These are phyloP conservation scores for Camptogramma bilineatum DNA, from an alignment of 2,888 invertebrate species.

Conservation along the genomic window DNA sequence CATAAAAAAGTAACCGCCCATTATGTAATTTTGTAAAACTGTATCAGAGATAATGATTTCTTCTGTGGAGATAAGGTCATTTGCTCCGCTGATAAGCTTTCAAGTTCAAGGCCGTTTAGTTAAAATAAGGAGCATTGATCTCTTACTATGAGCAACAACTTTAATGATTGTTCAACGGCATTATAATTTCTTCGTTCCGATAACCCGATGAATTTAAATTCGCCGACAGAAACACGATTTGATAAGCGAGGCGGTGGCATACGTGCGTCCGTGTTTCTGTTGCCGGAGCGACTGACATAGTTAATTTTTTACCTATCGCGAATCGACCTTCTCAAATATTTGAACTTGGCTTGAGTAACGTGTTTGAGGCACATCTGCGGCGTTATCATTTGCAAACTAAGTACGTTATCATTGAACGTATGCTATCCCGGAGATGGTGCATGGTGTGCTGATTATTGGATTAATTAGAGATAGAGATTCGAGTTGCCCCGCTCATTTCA, in stretches of 20 bases:
- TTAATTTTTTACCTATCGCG: slow-evolving; percentile 59
- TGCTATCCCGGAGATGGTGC: slow-evolving; percentile 1
- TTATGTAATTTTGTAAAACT: slow-evolving; percentile 38
- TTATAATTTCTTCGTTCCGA: slow-evolving; percentile 42
- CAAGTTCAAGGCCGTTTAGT: slow-evolving; percentile 42
- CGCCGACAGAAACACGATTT: slow-evolving; percentile 42
- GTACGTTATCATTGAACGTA: slow-evolving; percentile 50
- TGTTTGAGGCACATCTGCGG: slow-evolving; percentile 48
- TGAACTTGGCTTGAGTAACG: slow-evolving; percentile 65
- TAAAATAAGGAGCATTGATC: slow-evolving; percentile 47
- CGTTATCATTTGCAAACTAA: slow-evolving; percentile 52
- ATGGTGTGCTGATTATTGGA: background rate
- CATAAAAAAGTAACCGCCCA: slow-evolving; percentile 33
- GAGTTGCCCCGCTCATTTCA: background rate
- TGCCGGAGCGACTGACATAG: slow-evolving; percentile 62
- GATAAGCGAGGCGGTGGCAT: slow-evolving; percentile 46
- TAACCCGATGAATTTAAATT: slow-evolving; percentile 53
- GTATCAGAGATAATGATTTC: slow-evolving; percentile 37
- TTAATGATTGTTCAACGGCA: slow-evolving; percentile 31
- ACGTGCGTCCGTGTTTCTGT: slow-evolving; percentile 50
- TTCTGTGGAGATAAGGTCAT: slow-evolving; percentile 43
- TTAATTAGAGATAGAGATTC: background rate
- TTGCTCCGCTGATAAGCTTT: slow-evolving; percentile 39
- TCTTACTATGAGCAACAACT: slow-evolving; percentile 37
- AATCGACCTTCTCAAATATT: slow-evolving; percentile 71